Conservation (phyloP, 2,888 invertebrate genomes). For the Drosophila paramelanica region DNA sequence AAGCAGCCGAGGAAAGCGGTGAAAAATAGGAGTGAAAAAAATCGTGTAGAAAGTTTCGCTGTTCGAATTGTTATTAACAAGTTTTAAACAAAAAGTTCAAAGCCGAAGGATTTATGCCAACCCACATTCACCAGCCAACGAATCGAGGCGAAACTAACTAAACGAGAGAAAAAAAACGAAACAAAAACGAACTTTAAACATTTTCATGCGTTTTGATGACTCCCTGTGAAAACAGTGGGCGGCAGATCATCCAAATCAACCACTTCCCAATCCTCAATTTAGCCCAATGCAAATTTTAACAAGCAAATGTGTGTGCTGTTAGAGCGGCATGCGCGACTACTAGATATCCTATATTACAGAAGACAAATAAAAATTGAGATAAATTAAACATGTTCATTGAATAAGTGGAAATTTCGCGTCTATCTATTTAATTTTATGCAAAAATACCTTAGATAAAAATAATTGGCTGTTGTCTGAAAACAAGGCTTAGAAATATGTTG, state of each 20-base stretch:
- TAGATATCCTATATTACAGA: neutral
- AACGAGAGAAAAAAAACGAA: neutral
- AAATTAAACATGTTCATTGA: too few relatives aligned
- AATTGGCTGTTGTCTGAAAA: too few relatives aligned
- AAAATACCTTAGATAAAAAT: too few relatives aligned
- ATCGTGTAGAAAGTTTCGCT: constrained; percentile 48
- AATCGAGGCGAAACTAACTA: constrained; percentile 56
- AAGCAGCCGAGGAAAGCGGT: neutral
- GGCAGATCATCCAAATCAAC: constrained; percentile 45
- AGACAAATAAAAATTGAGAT: too few relatives aligned
- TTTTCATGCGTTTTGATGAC: constrained; percentile 61
- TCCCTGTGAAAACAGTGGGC: constrained; percentile 7
- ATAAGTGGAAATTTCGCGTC: too few relatives aligned
- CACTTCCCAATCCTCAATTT: constrained; percentile 23
- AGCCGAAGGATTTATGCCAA: constrained; percentile 66
- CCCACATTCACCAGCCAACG: constrained; percentile 14
- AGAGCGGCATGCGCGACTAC: neutral
- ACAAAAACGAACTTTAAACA: constrained; percentile 61
- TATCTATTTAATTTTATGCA: too few relatives aligned
- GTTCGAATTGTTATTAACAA: constrained; percentile 70
- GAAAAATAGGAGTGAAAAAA: constrained; percentile 20
- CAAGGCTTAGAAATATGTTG: too few relatives aligned
- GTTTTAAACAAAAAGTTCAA: constrained; percentile 67
- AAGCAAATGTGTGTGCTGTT: neutral
- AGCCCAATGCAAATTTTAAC: constrained; percentile 37